These are phyloP conservation scores for Gastrophysa polygoni DNA, from an alignment of 2,888 invertebrate genomes.

Conservation along the genomic window DNA sequence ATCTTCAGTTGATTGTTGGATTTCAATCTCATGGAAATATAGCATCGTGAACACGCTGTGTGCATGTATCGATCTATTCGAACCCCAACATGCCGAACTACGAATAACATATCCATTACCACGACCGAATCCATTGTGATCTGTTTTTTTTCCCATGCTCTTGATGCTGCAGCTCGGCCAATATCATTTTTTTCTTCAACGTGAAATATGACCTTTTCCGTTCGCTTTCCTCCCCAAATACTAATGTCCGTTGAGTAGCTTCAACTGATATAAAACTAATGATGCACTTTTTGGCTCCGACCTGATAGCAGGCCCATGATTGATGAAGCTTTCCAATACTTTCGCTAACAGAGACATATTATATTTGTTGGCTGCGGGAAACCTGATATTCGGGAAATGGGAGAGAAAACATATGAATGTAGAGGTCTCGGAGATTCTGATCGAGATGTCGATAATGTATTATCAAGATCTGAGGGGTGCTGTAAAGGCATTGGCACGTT, in stretches of 20 bases:
- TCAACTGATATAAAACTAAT: constrained; percentile 55
- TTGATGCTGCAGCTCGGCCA: constrained; percentile 18
- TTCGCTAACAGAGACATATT: constrained; percentile 38
- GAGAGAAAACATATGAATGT: neutral
- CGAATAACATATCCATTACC: neutral
- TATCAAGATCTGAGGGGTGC: neutral
- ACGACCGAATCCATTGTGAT: neutral
- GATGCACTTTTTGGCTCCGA: constrained; percentile 54
- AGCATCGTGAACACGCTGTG: too few species aligned
- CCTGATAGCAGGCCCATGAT: constrained; percentile 53
- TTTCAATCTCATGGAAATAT: too few species aligned
- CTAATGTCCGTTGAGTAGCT: constrained; percentile 49
- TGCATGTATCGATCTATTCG: too few species aligned
- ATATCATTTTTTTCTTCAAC: constrained; percentile 25
- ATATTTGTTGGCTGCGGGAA: constrained; percentile 31
- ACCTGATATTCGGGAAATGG: constrained; percentile 7
- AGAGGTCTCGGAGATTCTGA: neutral
- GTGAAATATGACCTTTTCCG: constrained; percentile 46
- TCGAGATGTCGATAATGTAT: neutral
- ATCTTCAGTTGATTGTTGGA: too few species aligned
- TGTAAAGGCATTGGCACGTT: too few species aligned
- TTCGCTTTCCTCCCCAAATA: constrained; percentile 37
- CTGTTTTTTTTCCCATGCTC: neutral
- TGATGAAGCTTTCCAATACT: constrained; percentile 46
- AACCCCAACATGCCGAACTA: too few species aligned